phyloP scores from a whole-genome alignment of 1,140 invertebrate genomes.

The Drosophila sulfurigaster region DNA sequence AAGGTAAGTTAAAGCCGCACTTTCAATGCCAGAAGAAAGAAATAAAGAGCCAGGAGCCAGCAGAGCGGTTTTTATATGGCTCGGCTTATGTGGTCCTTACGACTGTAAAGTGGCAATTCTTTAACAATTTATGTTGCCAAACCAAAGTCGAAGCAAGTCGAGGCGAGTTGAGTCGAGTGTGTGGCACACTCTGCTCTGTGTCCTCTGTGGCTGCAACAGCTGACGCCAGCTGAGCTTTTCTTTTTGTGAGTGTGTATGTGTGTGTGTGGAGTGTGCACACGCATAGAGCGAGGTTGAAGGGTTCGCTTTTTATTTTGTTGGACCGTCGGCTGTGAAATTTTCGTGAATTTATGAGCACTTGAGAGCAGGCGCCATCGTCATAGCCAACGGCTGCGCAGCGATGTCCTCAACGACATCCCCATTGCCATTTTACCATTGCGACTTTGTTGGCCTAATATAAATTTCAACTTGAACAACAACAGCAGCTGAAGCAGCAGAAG shows the following conservation, averaged over 20 bases:
- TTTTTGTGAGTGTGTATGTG: too few species aligned
- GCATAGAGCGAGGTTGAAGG: slow-evolving; percentile 20
- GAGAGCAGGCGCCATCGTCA: slow-evolving; percentile 76
- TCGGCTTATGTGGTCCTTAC: slow-evolving; percentile 79
- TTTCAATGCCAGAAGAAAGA: slow-evolving; percentile 7
- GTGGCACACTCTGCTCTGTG: too few species aligned
- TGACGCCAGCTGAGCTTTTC: slow-evolving; percentile 48
- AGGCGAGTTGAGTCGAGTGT: too few species aligned
- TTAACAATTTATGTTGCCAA: slow-evolving; percentile 80
- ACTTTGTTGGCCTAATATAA: slow-evolving; percentile 82
- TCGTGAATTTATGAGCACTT: slow-evolving; percentile 82
- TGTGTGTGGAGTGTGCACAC: too few species aligned
- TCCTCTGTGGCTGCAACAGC: slow-evolving; percentile 58
- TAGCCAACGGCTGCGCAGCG: slow-evolving; percentile 53
- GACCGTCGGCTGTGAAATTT: slow-evolving; percentile 80
- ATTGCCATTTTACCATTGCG: slow-evolving; percentile 24
- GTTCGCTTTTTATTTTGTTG: slow-evolving; percentile 62
- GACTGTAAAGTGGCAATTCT: slow-evolving; percentile 81
- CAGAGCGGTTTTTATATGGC: slow-evolving; percentile 72
- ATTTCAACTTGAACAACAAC: slow-evolving; percentile 76
- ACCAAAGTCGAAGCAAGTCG: slow-evolving; percentile 57
- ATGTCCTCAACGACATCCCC: slow-evolving; percentile 35
- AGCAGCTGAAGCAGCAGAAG: slow-evolving; percentile 8
- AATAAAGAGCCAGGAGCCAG: slow-evolving; percentile 14
- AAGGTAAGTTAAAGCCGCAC: slow-evolving; percentile 6